Percentiles rank a stretch among this genome's conserved stretches.
These are phyloP conservation scores for Otus scops DNA, from an alignment of 2,797 vertebrate genomes.

Conservation along the genomic window DNA sequence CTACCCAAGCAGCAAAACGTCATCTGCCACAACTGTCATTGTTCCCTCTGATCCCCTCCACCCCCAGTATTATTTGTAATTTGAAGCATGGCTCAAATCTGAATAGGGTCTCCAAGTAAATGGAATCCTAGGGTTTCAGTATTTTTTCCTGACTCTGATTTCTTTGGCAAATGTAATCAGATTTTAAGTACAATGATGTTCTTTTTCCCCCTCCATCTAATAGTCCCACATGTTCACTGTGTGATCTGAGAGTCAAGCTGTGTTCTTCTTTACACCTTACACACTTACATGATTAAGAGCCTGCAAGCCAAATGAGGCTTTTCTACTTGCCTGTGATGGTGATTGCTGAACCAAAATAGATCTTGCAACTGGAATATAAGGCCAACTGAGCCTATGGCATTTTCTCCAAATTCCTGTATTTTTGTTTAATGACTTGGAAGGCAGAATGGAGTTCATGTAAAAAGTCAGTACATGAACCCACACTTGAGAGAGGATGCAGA, in stretches of 20 bases:
- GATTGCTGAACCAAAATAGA: constrained; percentile 3
- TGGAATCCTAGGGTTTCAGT: constrained; percentile 11
- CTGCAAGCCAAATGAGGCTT: constrained; percentile 19
- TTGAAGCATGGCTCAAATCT: constrained; percentile 43
- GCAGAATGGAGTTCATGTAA: neutral
- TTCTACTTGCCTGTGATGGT: neutral
- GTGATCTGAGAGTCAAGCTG: constrained; percentile 34
- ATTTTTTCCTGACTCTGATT: constrained; percentile 44
- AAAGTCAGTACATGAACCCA: neutral
- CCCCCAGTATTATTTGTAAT: constrained; percentile 35
- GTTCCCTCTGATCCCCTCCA: constrained; percentile 28
- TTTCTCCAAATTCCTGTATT: constrained; percentile 27
- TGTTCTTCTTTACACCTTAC: constrained; percentile 33
- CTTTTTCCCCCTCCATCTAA: neutral
- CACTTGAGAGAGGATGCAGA: neutral
- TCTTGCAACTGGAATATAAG: neutral
- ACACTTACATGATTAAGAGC: constrained; percentile 16
- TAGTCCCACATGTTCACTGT: neutral
- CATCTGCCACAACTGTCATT: neutral
- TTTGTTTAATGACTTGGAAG: constrained; percentile 29
- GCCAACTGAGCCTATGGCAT: neutral
- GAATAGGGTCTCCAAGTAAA: constrained; percentile 46
- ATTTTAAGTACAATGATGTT: constrained; percentile 23
- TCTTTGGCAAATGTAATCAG: constrained; percentile 15
- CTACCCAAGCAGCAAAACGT: neutral